Conservation (phyloP, 1,140 invertebrate species). For the Micrasema longulum region DNA sequence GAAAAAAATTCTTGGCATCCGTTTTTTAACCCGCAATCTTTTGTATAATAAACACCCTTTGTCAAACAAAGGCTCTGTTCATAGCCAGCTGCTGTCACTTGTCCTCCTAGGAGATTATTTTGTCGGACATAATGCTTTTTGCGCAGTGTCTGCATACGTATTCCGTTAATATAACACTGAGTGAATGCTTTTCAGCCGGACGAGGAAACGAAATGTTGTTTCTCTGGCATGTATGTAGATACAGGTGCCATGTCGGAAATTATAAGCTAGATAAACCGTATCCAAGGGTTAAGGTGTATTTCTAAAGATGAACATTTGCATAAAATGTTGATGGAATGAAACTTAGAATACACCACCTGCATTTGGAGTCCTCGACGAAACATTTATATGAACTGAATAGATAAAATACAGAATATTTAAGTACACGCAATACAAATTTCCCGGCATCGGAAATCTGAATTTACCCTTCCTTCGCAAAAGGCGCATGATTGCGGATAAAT, state of each 20-base stretch:
- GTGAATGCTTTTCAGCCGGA: constrained; percentile 3
- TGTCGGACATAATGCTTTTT: constrained; percentile 37
- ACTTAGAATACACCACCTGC: too few relatives aligned
- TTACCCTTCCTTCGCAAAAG: too few relatives aligned
- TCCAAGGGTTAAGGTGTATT: not conserved
- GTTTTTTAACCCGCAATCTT: too few relatives aligned
- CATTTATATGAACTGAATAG: too few relatives aligned
- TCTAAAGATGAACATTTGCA: too few relatives aligned
- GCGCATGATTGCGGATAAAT: too few relatives aligned
- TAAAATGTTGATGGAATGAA: too few relatives aligned
- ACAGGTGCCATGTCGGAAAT: constrained; percentile 14
- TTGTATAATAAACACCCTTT: constrained; percentile 5
- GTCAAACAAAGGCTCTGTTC: constrained; percentile 17
- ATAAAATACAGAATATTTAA: too few relatives aligned
- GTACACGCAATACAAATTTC: too few relatives aligned
- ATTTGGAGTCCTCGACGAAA: too few relatives aligned
- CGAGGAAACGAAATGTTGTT: not conserved
- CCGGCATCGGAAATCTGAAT: too few relatives aligned
- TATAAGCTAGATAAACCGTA: not conserved
- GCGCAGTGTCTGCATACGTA: constrained; percentile 13
- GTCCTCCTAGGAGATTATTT: constrained; percentile 34
- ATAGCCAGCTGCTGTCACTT: constrained; percentile 29
- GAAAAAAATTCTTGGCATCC: not conserved
- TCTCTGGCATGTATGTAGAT: not conserved
- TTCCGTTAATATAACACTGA: constrained; percentile 14